Evolutionary conservation across 2,797 vertebrate species (phyloP).

Genomic region (Scolopax rusticola): DNA sequence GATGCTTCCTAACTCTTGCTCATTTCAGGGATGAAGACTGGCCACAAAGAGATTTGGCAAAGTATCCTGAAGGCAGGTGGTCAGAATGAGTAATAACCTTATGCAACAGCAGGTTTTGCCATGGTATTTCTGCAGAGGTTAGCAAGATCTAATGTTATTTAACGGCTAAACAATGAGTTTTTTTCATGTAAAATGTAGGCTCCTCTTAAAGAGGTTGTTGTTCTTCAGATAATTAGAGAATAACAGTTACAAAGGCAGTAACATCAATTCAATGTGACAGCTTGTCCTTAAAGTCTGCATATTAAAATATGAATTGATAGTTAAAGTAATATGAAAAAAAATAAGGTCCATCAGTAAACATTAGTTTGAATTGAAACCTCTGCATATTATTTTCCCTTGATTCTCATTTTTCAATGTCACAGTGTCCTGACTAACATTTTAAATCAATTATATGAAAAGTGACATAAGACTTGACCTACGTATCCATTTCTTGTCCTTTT

Average conservation of each 20-base stretch:
- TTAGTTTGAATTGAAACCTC: background rate
- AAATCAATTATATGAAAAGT: background rate
- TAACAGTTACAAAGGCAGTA: background rate
- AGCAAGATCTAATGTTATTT: background rate
- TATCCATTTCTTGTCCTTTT: background rate
- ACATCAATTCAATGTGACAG: rapidly evolving
- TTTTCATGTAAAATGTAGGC: background rate
- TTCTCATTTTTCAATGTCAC: background rate
- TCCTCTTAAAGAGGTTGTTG: background rate
- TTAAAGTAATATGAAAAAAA: background rate
- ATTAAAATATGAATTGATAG: background rate
- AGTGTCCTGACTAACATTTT: background rate
- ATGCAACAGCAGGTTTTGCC: background rate
- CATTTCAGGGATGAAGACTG: background rate
- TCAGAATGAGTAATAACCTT: background rate
- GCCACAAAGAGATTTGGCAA: background rate
- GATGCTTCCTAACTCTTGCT: background rate
- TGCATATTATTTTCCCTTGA: background rate
- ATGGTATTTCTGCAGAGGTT: background rate
- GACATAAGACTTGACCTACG: background rate
- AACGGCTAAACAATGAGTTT: background rate
- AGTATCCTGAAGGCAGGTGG: background rate
- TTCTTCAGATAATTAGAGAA: background rate
- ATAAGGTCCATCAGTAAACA: background rate
- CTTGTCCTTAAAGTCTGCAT: background rate